Conservation (phyloP, 2,888 invertebrate genomes). For the Troides oblongomaculatus region DNA sequence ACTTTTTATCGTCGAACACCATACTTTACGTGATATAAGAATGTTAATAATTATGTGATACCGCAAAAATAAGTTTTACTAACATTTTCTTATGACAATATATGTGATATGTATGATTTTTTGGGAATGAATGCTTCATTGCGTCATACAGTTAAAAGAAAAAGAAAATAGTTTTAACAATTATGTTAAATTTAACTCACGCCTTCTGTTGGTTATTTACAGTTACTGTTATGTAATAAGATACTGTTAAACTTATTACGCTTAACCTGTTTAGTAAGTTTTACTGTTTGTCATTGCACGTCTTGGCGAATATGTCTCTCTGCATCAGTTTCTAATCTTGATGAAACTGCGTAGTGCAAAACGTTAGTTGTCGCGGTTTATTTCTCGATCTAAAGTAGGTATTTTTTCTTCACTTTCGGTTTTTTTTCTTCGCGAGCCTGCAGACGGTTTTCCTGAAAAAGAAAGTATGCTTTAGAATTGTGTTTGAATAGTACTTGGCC, state of each 20-base stretch:
- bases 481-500: too few species aligned
- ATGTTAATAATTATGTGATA: neutral
- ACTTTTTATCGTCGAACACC: neutral
- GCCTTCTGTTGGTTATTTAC: neutral
- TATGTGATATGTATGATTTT: too few species aligned
- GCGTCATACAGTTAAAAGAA: too few species aligned
- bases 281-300: constrained; percentile 20
- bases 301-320: constrained; percentile 12
- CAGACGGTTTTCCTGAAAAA: too few species aligned
- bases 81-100: too few species aligned
- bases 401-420: too few species aligned
- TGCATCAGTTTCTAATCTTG: constrained; percentile 4
- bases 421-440: too few species aligned
- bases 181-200: neutral
- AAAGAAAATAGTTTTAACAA: too few species aligned
- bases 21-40: constrained; percentile 20
- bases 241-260: neutral
- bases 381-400: neutral
- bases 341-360: neutral
- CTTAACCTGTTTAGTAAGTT: neutral
- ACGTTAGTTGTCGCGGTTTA: constrained; percentile 7
- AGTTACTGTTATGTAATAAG: too few species aligned
- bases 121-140: too few species aligned
- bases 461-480: too few species aligned
- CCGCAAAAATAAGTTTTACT: neutral